Conservation (phyloP, 1,140 invertebrate species). For the Saccostrea glomerata region DNA sequence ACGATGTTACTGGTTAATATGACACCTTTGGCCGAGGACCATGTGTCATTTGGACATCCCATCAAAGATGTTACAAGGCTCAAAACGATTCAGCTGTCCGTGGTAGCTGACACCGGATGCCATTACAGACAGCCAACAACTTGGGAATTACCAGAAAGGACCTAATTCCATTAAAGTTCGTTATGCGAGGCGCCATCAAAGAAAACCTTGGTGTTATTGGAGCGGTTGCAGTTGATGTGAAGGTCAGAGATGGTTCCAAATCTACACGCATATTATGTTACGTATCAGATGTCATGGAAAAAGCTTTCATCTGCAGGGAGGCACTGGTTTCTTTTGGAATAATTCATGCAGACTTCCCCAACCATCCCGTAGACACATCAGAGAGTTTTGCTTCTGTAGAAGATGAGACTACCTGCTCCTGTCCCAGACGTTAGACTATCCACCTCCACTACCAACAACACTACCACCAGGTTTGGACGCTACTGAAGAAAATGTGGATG, state of each 20-base stretch:
- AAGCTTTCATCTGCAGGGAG: no score
- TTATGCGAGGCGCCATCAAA: background rate
- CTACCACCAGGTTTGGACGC: slow-evolving; percentile 25
- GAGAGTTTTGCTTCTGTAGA: background rate
- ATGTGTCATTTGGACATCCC: no score
- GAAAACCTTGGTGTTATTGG: background rate
- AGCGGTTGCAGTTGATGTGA: no score
- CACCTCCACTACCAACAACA: background rate
- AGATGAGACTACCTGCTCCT: background rate
- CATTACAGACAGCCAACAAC: no score
- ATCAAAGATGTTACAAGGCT: background rate
- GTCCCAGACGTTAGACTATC: no score
- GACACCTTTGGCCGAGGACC: no score
- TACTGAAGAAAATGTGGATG: slow-evolving; percentile 47
- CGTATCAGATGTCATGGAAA: no score
- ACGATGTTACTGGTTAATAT: no score
- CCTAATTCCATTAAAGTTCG: background rate
- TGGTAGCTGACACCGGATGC: background rate
- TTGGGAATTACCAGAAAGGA: no score
- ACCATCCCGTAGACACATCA: no score
- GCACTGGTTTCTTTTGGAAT: background rate
- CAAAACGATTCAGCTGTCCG: background rate
- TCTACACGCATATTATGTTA: no score
- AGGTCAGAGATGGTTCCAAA: no score
- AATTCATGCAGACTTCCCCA: background rate